Evolutionary conservation across 1,140 invertebrate genomes (phyloP).

Genomic region (Pachyrhynchus sulphureomaculatus): DNA sequence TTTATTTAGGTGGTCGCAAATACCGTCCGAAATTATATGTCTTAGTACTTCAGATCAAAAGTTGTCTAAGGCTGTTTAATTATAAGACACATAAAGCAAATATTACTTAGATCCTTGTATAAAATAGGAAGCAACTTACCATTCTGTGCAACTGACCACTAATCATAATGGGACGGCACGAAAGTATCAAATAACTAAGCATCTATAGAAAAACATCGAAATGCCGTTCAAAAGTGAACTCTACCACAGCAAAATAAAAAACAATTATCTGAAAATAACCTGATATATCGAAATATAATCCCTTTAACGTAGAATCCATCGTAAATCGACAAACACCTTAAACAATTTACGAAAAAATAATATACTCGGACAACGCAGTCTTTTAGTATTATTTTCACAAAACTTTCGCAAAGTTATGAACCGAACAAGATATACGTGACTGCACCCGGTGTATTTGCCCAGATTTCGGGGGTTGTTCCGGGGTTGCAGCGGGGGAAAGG

Average conservation of each 20-base stretch:
- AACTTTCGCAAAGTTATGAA: slow-evolving; percentile 18
- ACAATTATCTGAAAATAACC: slow-evolving; percentile 8
- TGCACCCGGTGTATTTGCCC: slow-evolving; percentile 9
- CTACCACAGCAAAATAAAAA: not conserved
- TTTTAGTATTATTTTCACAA: slow-evolving; percentile 9
- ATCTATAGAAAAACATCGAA: too few species aligned
- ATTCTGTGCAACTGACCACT: not conserved
- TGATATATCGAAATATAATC: too few species aligned
- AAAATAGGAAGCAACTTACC: not conserved
- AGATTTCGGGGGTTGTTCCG: slow-evolving; percentile 10
- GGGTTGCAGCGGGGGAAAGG: not conserved
- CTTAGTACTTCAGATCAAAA: too few species aligned
- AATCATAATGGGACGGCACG: not conserved
- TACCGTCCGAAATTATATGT: too few species aligned
- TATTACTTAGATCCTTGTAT: too few species aligned
- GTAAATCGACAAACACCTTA: too few species aligned
- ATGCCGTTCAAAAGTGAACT: not conserved
- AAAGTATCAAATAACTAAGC: too few species aligned
- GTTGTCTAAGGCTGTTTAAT: too few species aligned
- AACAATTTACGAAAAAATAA: slow-evolving; percentile 1
- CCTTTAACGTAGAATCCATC: too few species aligned
- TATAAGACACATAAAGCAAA: too few species aligned
- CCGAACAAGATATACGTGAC: slow-evolving; percentile 11
- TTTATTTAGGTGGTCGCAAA: too few species aligned
- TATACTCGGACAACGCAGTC: slow-evolving; percentile 19